A percentile compares a stretch with the other conserved stretches of the same genome.
Conservation (phyloP, 2,113 vertebrate genomes). For the Oncorhynchus gorbuscha region DNA sequence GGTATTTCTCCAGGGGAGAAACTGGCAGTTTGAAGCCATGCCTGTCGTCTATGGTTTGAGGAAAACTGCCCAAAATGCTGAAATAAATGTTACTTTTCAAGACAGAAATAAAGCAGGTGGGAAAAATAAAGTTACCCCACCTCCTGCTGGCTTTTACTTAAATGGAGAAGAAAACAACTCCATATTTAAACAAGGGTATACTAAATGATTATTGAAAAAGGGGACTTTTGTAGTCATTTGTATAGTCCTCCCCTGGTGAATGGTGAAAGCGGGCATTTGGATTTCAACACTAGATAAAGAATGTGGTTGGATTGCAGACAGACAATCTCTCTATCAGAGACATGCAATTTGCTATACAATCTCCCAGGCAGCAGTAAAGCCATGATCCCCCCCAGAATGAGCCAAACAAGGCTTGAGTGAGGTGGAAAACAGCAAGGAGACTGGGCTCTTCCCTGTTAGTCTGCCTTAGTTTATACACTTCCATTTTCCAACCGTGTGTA, state of each 20-base stretch:
- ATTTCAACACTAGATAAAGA: constrained; percentile 25
- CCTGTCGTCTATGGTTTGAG: not conserved
- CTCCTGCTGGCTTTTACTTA: constrained; percentile 5
- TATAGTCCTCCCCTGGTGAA: constrained; percentile 27
- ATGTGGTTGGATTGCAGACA: constrained; percentile 35
- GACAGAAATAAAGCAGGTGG: constrained; percentile 3
- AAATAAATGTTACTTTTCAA: constrained; percentile 26
- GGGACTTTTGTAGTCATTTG: constrained; percentile 2
- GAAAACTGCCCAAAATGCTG: constrained; percentile 19
- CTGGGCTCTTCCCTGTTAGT: constrained; percentile 17
- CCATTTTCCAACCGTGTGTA: not conserved
- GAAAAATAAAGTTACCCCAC: not conserved
- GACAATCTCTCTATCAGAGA: constrained; percentile 35
- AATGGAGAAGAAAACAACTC: constrained; percentile 15
- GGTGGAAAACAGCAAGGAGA: constrained; percentile 30
- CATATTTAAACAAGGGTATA: constrained; percentile 5
- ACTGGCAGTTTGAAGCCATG: not conserved
- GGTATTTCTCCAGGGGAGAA: not conserved
- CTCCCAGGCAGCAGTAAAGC: constrained; percentile 10
- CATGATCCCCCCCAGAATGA: constrained; percentile 20
- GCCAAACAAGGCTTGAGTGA: constrained; percentile 6
- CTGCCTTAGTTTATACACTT: not conserved
- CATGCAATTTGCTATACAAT: constrained; percentile 34
- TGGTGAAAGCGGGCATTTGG: constrained; percentile 37
- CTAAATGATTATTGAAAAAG: constrained; percentile 23